Conservation (phyloP, 2,797 vertebrate genomes). For the Mycteria americana region DNA sequence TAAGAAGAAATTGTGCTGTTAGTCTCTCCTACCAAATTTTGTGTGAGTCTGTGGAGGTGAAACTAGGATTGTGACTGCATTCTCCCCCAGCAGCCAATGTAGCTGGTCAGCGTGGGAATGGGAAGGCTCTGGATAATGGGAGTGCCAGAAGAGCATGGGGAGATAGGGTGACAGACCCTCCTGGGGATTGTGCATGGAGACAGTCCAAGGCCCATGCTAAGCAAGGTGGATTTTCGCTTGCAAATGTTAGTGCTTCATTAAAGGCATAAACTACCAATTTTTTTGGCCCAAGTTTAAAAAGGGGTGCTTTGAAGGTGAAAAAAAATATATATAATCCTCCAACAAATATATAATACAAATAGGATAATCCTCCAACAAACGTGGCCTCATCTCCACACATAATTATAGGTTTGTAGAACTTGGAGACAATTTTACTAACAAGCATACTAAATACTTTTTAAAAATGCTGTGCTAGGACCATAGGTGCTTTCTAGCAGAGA, state of each 20-base stretch:
- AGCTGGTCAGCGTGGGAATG: neutral
- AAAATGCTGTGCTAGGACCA: neutral
- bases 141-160: neutral
- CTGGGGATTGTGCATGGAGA: neutral
- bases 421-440: slow-evolving; percentile 12
- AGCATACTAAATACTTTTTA: neutral
- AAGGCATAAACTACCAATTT: neutral
- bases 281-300: neutral
- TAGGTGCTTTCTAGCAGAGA: neutral
- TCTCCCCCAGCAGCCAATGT: neutral
- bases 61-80: neutral
- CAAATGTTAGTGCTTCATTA: neutral
- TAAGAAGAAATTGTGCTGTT: neutral
- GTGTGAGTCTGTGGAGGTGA: neutral
- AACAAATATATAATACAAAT: neutral
- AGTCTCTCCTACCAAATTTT: neutral
- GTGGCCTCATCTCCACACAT: neutral
- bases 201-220: fast-evolving
- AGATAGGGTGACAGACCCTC: neutral
- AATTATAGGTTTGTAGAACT: neutral
- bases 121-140: neutral
- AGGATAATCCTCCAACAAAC: neutral
- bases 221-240: neutral
- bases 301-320: neutral
- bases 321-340: neutral